Percentiles rank a stretch among this genome's conserved stretches.
Evolutionary conservation across 2,888 invertebrate genomes (phyloP).

Genomic region (Epistrophella euchroma): DNA sequence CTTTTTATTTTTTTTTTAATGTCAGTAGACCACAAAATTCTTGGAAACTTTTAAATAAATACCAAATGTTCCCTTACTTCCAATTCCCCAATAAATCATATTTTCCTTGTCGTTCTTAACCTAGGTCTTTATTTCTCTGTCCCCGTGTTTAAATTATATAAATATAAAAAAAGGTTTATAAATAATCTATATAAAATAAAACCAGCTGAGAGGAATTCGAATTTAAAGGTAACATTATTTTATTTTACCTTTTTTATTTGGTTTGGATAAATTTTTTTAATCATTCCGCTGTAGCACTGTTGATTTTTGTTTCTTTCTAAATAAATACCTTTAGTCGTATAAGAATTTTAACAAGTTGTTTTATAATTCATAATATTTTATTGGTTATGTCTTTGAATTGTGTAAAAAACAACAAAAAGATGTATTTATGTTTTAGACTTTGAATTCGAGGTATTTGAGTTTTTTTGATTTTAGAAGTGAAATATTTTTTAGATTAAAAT

Average conservation of each 20-base stretch:
- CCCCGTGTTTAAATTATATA: not conserved
- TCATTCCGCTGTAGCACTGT: slow-evolving; percentile 49
- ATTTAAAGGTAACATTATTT: slow-evolving; percentile 13
- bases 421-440: not conserved
- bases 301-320: slow-evolving; percentile 6
- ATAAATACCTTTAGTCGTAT: not conserved
- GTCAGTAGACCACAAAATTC: too few species aligned
- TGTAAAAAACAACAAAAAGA: slow-evolving; percentile 1
- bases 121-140: not conserved
- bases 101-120: not conserved
- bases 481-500: not conserved
- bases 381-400: slow-evolving; percentile 21
- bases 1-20: too few species aligned
- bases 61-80: not conserved
- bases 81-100: not conserved
- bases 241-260: slow-evolving; percentile 15
- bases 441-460: not conserved
- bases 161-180: slow-evolving; percentile 12
- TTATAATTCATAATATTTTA: not conserved
- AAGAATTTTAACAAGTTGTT: not conserved
- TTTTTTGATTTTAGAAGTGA: not conserved
- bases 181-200: not conserved
- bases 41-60: too few species aligned
- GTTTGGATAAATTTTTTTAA: slow-evolving; percentile 14
- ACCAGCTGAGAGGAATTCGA: slow-evolving; percentile 29